Conservation (phyloP, 2,797 vertebrate species). For the Silurus lanzhouensis region DNA sequence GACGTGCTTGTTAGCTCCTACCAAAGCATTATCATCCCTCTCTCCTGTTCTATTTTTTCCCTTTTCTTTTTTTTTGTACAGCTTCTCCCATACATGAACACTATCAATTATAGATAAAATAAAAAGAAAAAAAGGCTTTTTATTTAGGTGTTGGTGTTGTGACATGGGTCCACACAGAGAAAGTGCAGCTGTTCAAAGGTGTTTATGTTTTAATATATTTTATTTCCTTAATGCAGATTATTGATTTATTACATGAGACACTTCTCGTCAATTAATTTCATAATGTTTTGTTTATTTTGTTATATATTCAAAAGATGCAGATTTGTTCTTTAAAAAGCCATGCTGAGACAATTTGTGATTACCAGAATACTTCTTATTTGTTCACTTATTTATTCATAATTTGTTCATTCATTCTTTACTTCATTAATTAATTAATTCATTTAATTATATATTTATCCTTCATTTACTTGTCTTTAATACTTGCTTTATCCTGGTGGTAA, state of each 20-base stretch:
- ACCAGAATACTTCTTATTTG: too few species aligned
- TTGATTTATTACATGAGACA: background rate
- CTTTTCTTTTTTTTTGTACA: constrained; percentile 40
- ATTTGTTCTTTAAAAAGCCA: background rate
- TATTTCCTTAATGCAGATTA: background rate
- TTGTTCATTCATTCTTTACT: background rate
- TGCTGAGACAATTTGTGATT: background rate
- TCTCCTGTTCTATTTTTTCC: constrained; percentile 48
- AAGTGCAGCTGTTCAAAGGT: background rate
- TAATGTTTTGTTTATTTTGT: background rate
- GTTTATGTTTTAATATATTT: background rate
- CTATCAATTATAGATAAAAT: constrained; percentile 83
- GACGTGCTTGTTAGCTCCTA: constrained; percentile 72
- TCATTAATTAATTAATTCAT: background rate
- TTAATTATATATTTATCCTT: background rate
- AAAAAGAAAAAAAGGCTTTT: constrained; percentile 56
- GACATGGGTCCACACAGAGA: constrained; percentile 19
- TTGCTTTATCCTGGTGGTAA: background rate
- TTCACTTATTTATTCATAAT: too few species aligned
- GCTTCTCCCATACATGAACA: constrained; percentile 62
- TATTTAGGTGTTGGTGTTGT: constrained; percentile 52
- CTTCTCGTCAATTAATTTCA: background rate
- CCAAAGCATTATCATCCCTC: constrained; percentile 55
- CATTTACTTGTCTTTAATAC: background rate
- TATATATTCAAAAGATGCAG: background rate